Evolutionary conservation across 2,888 invertebrate species (phyloP).

Genomic region (Chrysolina haemoptera): DNA sequence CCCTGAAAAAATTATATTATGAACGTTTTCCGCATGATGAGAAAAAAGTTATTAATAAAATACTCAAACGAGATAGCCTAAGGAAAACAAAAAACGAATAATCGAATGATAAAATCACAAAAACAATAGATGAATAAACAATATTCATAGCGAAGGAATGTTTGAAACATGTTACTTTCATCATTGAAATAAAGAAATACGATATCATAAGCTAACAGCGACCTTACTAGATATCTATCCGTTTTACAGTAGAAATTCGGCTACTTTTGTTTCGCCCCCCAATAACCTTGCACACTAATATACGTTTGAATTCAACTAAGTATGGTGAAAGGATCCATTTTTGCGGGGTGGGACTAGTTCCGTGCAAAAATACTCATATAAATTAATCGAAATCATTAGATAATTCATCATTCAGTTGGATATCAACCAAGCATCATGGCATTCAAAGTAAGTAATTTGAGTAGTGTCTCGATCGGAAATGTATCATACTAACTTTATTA

Average conservation of each 20-base stretch:
- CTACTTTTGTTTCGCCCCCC: slow-evolving; percentile 29
- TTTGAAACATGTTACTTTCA: no score
- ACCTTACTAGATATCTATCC: not conserved
- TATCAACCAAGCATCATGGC: slow-evolving; percentile 56
- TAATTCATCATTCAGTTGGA: slow-evolving; percentile 28
- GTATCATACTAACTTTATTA: no score
- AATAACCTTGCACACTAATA: slow-evolving; percentile 35
- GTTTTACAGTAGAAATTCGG: not conserved
- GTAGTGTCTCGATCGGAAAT: not conserved
- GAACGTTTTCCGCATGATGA: no score
- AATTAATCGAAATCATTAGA: slow-evolving; percentile 7
- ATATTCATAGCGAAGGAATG: no score
- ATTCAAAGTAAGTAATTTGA: slow-evolving; percentile 51
- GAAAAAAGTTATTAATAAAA: no score
- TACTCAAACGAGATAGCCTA: no score
- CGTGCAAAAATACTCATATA: slow-evolving; percentile 21
- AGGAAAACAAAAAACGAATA: no score
- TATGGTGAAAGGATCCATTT: slow-evolving; percentile 42
- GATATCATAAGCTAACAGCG: not conserved
- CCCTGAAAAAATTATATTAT: no score
- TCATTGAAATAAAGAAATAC: not conserved
- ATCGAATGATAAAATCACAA: no score
- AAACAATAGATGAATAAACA: no score
- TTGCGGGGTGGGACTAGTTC: slow-evolving; percentile 36
- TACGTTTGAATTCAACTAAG: slow-evolving; percentile 30